phyloP scores from a whole-genome alignment of 2,113 vertebrate species.

The Phrynocephalus versicolor region DNA sequence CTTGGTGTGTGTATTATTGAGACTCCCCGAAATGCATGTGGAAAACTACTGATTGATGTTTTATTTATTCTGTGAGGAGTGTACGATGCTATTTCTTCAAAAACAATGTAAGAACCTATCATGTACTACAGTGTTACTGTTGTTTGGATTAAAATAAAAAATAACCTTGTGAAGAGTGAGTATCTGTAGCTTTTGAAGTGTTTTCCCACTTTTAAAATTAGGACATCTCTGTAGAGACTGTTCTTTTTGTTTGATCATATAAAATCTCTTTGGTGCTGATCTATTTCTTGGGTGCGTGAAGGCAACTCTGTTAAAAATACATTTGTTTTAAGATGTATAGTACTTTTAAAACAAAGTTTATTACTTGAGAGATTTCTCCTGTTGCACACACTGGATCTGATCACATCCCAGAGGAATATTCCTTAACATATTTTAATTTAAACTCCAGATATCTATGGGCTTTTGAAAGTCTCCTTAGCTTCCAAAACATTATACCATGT shows the following conservation, averaged over 20 bases:
- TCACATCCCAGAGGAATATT: neutral
- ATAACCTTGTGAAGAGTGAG: neutral
- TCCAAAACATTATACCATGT: neutral
- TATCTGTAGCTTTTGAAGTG: neutral
- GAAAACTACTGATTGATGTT: neutral
- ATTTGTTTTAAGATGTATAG: conserved; percentile 28
- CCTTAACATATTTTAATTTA: neutral
- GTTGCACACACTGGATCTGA: neutral
- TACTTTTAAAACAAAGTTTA: conserved; percentile 25
- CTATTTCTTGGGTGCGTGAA: conserved; percentile 18
- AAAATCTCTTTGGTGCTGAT: conserved; percentile 17
- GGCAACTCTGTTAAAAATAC: conserved; percentile 23
- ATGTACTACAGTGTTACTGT: neutral
- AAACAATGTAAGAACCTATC: neutral
- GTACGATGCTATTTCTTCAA: neutral
- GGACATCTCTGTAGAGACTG: conserved; percentile 26
- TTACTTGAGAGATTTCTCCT: conserved; percentile 7
- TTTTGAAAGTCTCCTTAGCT: neutral
- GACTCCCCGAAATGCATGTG: neutral
- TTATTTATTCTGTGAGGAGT: neutral
- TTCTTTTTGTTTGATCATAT: neutral
- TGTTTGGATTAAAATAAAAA: conserved; percentile 24
- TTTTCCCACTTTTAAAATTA: conserved; percentile 38
- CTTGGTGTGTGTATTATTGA: neutral
- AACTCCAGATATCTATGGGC: too few species aligned